A percentile compares a stretch with the other conserved stretches of the same genome.
phyloP scores from a whole-genome alignment of 1,140 invertebrate genomes.

The Trypoxylus dichotomus region DNA sequence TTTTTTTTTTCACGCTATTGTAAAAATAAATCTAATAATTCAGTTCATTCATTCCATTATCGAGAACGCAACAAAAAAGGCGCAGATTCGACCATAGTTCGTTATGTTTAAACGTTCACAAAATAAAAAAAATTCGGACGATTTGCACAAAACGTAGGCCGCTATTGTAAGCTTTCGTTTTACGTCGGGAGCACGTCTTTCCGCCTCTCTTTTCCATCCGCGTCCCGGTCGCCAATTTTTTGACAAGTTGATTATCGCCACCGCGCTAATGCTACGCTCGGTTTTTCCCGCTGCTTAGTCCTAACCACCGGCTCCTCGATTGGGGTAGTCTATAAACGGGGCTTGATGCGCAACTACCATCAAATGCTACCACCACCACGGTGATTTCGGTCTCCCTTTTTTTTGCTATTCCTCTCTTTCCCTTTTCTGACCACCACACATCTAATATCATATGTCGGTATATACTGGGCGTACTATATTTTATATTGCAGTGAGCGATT shows the following conservation, averaged over 20 bases:
- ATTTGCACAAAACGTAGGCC: too few relatives aligned
- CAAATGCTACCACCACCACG: background rate
- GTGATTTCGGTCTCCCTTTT: background rate
- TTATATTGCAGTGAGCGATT: too few relatives aligned
- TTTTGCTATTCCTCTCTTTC: background rate
- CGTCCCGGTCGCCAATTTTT: background rate
- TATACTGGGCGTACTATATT: too few relatives aligned
- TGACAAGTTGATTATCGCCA: conserved; percentile 16
- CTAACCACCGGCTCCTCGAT: conserved; percentile 33
- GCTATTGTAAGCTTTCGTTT: too few relatives aligned
- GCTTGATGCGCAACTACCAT: background rate
- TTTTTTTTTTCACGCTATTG: too few relatives aligned
- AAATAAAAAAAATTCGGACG: too few relatives aligned
- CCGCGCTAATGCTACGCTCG: background rate
- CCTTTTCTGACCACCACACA: background rate
- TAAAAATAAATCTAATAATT: too few relatives aligned
- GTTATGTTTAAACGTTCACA: too few relatives aligned
- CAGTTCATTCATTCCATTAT: too few relatives aligned
- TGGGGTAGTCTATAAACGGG: conserved; percentile 29
- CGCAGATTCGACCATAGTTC: too few relatives aligned
- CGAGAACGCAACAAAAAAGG: too few relatives aligned
- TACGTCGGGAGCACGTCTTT: background rate
- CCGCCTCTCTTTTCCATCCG: background rate
- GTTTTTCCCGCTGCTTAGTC: conserved; percentile 14
- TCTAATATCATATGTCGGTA: background rate